These are phyloP conservation scores for Thereva unica DNA, from an alignment of 2,888 invertebrate genomes.

Conservation along the genomic window DNA sequence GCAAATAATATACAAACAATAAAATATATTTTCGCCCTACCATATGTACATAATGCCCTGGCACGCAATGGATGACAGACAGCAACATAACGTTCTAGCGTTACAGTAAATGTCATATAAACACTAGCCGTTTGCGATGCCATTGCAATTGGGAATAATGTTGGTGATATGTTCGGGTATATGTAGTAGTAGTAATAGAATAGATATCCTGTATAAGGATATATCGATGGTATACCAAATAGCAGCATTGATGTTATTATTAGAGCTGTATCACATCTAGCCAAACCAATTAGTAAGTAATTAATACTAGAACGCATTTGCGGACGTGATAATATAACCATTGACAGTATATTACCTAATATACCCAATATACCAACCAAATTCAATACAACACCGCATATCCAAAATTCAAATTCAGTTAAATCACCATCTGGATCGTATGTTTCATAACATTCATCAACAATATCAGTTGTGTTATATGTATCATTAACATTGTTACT, in stretches of 20 bases:
- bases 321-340: constrained; percentile 87
- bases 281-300: constrained; percentile 89
- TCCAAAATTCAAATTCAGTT: constrained; percentile 75
- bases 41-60: constrained; percentile 87
- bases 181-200: constrained; percentile 78
- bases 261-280: constrained; percentile 89
- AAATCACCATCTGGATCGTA: constrained; percentile 48
- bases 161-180: constrained; percentile 79
- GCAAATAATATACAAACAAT: constrained; percentile 79
- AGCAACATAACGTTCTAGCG: constrained; percentile 92
- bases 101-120: constrained; percentile 87
- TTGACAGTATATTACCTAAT: constrained; percentile 86
- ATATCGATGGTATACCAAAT: constrained; percentile 85
- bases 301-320: constrained; percentile 97
- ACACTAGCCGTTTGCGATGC: constrained; percentile 92
- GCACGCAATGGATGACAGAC: constrained; percentile 89
- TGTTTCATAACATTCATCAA: constrained; percentile 36
- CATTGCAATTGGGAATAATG: constrained; percentile 81
- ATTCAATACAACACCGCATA: constrained; percentile 81
- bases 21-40: constrained; percentile 83
- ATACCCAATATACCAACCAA: constrained; percentile 81
- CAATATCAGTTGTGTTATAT: not conserved
- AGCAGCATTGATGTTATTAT: constrained; percentile 83
- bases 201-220: constrained; percentile 77
- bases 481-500: not conserved